Percentiles rank a stretch among this genome's conserved stretches.
These are phyloP conservation scores for Dascyllus trimaculatus DNA, from an alignment of 2,113 vertebrate genomes.

Conservation along the genomic window DNA sequence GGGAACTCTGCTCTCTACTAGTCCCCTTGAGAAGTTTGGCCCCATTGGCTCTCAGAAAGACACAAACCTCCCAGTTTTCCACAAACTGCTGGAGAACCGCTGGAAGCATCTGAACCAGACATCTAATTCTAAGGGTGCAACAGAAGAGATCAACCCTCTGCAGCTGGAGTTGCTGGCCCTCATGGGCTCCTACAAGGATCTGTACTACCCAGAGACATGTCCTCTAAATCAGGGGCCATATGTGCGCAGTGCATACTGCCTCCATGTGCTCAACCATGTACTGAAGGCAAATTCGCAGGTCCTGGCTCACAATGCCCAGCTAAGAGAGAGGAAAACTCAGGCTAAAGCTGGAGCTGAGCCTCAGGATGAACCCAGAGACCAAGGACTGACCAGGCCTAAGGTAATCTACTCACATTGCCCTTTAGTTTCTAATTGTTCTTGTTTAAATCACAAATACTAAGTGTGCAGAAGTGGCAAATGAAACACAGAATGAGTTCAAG, in stretches of 20 bases:
- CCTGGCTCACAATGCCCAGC: slow-evolving; percentile 89
- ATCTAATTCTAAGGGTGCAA: slow-evolving; percentile 50
- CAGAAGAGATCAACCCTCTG: slow-evolving; percentile 81
- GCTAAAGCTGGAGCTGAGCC: slow-evolving; percentile 65
- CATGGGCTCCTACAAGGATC: slow-evolving; percentile 92
- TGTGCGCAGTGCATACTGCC: slow-evolving; percentile 89
- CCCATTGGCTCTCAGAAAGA: slow-evolving; percentile 74
- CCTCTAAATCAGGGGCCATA: slow-evolving; percentile 87
- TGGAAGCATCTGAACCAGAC: slow-evolving; percentile 87
- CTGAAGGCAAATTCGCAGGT: slow-evolving; percentile 95
- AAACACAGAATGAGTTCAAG: too few species aligned
- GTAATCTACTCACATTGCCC: slow-evolving; percentile 73
- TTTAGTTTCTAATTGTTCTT: neutral
- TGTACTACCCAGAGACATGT: slow-evolving; percentile 90
- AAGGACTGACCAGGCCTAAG: slow-evolving; percentile 96
- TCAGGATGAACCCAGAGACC: slow-evolving; percentile 90
- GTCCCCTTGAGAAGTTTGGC: slow-evolving; percentile 82
- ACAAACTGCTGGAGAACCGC: slow-evolving; percentile 87
- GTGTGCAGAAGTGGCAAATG: too few species aligned
- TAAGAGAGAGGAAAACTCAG: slow-evolving; percentile 81
- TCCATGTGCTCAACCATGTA: slow-evolving; percentile 93
- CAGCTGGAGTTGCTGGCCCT: slow-evolving; percentile 93
- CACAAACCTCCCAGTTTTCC: slow-evolving; percentile 85
- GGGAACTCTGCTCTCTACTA: slow-evolving; percentile 87
- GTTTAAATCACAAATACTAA: neutral